A percentile compares a stretch with the other conserved stretches of the same genome.
phyloP scores from a whole-genome alignment of 2,113 vertebrate species.

The Cebidichthys violaceus region DNA sequence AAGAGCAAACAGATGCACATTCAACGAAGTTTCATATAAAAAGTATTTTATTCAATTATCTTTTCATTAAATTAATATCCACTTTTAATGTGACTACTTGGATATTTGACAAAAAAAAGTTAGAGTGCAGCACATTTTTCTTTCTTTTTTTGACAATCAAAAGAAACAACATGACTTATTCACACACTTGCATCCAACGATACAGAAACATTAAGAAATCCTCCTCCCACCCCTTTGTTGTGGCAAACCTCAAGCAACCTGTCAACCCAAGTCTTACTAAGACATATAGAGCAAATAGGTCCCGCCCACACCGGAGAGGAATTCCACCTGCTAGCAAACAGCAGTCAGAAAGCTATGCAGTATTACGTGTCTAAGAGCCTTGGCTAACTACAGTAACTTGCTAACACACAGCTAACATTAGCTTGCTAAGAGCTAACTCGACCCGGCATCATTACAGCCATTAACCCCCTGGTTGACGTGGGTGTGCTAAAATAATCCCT shows the following conservation, averaged over 20 bases:
- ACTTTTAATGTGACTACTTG: background rate
- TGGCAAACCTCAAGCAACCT: background rate
- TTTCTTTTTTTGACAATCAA: slow-evolving; percentile 21
- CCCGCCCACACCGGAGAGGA: no score
- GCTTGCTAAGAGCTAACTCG: no score
- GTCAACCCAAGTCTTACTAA: background rate
- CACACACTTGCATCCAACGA: slow-evolving; percentile 11
- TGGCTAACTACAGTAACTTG: no score
- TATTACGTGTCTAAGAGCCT: no score
- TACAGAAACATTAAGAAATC: background rate
- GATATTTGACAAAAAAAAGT: background rate
- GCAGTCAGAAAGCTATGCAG: no score
- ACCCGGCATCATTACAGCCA: no score
- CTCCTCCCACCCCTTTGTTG: background rate
- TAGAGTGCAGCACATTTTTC: background rate
- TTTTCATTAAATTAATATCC: background rate
- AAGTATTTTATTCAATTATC: slow-evolving; percentile 31
- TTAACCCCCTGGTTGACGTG: no score
- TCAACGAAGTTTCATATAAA: slow-evolving; percentile 19
- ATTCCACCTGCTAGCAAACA: no score
- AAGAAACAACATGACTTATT: slow-evolving; percentile 6
- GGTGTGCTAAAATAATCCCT: no score
- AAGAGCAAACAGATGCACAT: background rate
- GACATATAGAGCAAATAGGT: no score
- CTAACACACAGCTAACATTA: no score